Conservation (phyloP, 2,113 vertebrate genomes). For the Laterallus jamaicensis region DNA sequence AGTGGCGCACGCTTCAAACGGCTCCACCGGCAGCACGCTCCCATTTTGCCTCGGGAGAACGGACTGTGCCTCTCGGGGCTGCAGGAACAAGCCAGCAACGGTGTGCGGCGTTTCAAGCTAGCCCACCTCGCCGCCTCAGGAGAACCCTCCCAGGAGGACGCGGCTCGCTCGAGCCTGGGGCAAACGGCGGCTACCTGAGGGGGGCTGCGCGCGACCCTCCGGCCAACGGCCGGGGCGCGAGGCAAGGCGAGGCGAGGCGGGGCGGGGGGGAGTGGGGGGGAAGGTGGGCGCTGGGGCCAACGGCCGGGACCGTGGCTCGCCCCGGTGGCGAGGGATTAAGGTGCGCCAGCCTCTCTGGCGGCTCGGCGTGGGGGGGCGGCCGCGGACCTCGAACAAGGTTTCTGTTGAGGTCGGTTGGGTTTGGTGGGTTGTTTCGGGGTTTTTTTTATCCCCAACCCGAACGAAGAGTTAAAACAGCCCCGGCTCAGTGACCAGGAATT, state of each 20-base stretch:
- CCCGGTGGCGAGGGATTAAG: neutral
- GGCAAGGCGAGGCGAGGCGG: neutral
- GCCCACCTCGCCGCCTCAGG: neutral
- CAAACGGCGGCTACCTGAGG: neutral
- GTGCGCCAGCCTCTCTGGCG: neutral
- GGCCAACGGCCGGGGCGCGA: neutral
- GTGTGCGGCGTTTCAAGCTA: fast-evolving
- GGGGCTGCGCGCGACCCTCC: neutral
- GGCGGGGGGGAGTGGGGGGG: too few species aligned
- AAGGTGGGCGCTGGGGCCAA: too few species aligned
- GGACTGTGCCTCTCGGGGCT: neutral
- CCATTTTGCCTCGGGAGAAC: neutral
- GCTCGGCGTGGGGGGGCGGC: neutral
- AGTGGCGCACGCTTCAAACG: neutral
- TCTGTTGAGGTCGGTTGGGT: neutral
- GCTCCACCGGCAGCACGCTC: neutral
- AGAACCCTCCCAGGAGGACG: neutral
- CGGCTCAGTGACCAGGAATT: neutral
- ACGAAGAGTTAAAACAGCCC: neutral
- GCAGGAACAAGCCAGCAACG: fast-evolving
- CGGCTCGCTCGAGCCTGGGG: neutral
- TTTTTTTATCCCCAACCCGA: neutral
- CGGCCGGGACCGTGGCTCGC: too few species aligned
- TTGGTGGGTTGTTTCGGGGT: too few species aligned
- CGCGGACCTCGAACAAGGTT: neutral